Base-by-base conservation (phyloP, 2,113 vertebrate species). In the Cochlearius cochlearius region DNA sequence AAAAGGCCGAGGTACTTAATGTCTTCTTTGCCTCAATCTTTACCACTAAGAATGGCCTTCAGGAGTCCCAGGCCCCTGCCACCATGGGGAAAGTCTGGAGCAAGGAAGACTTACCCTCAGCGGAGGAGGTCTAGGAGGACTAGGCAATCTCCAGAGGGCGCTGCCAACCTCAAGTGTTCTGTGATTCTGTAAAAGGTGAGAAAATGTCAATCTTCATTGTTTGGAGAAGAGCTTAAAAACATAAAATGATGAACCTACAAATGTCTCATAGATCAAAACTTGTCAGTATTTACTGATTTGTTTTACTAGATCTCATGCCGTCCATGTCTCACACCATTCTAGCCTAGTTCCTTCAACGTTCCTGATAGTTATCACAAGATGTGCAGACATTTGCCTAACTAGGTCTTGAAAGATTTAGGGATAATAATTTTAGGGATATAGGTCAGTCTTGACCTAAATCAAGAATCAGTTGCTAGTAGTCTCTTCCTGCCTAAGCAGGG, bases 111-210 rank as follows among this genome's bases (percentile, higher is more conserved):
- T 27, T 36, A 58, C 10, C 4, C 11, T 62, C 1, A 0, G 12
- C 2, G 3, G 27, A 63, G 10, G 29, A 67, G 2, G 4, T 50
- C 45, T 69, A 43, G n/a, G 26, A 43, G n/a, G 26, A 27, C 26
- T 56, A 78, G 22, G 34, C 10, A 72, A 15, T 39, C 15, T 13
- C 8, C 30, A 53, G 27, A 8, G 4, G 11, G 49, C 15, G 15
- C 11, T 53, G 27, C 7, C 36, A 63, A 5, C 4, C 3, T 67
- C n/a, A 72, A 0, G 21, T 43, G 5, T 30, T 20, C 18, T 68
- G 8, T 75, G n/a, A 22, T 49, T 47, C 47, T 66, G 8, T 39
- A 58, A 62, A 88, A 71, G 19, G 22, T 19, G 16, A 68, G 26
- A 79, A 86, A 67, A 86, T 45, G 2, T 59, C 15, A 38, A 3